These are phyloP conservation scores for Brachionus sp. DNA, from an alignment of 1,140 invertebrate genomes.

Conservation along the genomic window DNA sequence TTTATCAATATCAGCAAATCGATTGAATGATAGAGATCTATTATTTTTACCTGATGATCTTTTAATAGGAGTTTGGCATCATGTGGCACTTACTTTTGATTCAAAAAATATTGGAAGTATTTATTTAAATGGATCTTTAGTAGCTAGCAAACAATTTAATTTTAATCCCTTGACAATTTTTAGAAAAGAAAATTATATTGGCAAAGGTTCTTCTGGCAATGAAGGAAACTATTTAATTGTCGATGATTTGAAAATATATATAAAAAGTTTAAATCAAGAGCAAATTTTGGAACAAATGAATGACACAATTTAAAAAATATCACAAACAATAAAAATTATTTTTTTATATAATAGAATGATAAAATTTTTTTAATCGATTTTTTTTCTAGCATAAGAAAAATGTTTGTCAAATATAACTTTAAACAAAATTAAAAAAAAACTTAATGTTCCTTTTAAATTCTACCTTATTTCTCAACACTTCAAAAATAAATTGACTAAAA, in stretches of 20 bases:
- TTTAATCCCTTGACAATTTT: background rate
- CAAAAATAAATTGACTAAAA: too few relatives aligned
- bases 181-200: background rate
- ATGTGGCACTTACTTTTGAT: background rate
- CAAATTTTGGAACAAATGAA: background rate
- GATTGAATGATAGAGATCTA: background rate
- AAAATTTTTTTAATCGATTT: too few relatives aligned
- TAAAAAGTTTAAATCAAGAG: background rate
- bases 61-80: background rate
- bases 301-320: background rate
- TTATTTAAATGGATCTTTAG: background rate
- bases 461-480: too few relatives aligned
- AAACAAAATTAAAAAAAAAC: too few relatives aligned
- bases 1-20: background rate
- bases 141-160: background rate
- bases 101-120: background rate
- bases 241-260: constrained; percentile 8
- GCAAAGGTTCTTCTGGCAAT: background rate
- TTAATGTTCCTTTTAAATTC: too few relatives aligned
- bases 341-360: background rate
- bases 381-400: too few relatives aligned
- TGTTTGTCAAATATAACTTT: background rate
- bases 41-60: background rate
- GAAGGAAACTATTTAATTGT: background rate
- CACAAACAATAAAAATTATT: background rate